A percentile compares a stretch with the other conserved stretches of the same genome.
These are phyloP conservation scores for Hydrotaea diabolus DNA, from an alignment of 2,888 invertebrate species.

Conservation along the genomic window DNA sequence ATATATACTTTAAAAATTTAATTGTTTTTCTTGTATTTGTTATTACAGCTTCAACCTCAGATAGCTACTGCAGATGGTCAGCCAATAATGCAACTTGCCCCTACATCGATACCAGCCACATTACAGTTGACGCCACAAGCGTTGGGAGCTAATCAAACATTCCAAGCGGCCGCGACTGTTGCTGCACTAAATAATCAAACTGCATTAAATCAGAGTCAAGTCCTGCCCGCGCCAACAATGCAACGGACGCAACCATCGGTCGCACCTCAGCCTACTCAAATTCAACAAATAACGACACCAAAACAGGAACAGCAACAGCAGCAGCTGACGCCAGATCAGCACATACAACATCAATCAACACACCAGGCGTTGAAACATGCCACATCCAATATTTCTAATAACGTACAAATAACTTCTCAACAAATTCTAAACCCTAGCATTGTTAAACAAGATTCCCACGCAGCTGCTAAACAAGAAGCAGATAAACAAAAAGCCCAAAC, in stretches of 20 bases:
- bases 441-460: slow-evolving; percentile 28
- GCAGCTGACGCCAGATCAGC: slow-evolving; percentile 52
- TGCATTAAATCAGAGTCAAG: slow-evolving; percentile 45
- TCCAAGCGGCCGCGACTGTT: slow-evolving; percentile 69
- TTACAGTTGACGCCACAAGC: slow-evolving; percentile 78
- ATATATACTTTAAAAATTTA: too few species aligned
- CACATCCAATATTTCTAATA: slow-evolving; percentile 48
- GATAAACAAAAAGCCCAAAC: slow-evolving; percentile 41
- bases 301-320: slow-evolving; percentile 56
- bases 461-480: slow-evolving; percentile 69
- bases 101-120: slow-evolving; percentile 80
- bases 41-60: slow-evolving; percentile 77
- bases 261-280: slow-evolving; percentile 6
- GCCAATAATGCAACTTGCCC: slow-evolving; percentile 80
- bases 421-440: slow-evolving; percentile 64
- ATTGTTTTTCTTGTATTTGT: neutral
- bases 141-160: slow-evolving; percentile 72
- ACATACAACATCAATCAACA: slow-evolving; percentile 30
- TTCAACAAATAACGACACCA: slow-evolving; percentile 17
- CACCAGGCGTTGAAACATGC: slow-evolving; percentile 38
- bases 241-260: slow-evolving; percentile 26
- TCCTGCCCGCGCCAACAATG: slow-evolving; percentile 41
- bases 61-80: slow-evolving; percentile 80
- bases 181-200: slow-evolving; percentile 42
- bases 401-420: slow-evolving; percentile 69